These are phyloP conservation scores for Apocrypta bakeri DNA, from an alignment of 1,140 invertebrate species.

Conservation along the genomic window DNA sequence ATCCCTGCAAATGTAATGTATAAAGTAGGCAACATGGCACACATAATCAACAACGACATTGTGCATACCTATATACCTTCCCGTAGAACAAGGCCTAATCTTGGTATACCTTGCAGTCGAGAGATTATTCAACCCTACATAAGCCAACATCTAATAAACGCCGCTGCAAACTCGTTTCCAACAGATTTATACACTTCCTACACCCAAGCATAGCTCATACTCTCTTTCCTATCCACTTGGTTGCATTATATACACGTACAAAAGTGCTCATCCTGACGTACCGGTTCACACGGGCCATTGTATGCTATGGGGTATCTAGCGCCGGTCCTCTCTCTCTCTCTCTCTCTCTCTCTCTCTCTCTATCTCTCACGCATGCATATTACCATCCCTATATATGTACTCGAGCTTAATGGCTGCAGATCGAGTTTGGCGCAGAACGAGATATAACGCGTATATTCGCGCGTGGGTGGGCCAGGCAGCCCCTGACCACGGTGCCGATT, in stretches of 20 bases:
- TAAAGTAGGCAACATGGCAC: too few relatives aligned
- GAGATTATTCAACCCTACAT: slow-evolving; percentile 28
- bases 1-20: not conserved
- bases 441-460: slow-evolving; percentile 45
- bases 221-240: not conserved
- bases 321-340: not conserved
- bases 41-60: too few relatives aligned
- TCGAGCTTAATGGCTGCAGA: slow-evolving; percentile 51
- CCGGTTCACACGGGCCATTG: slow-evolving; percentile 30
- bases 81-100: too few relatives aligned
- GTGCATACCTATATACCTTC: too few relatives aligned
- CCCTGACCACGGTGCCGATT: not conserved
- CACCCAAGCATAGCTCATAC: not conserved
- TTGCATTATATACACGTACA: not conserved
- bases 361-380: not conserved
- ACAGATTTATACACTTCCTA: not conserved
- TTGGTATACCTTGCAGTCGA: not conserved
- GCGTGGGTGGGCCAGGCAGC: slow-evolving; percentile 54
- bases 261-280: not conserved
- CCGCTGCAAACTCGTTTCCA: slow-evolving; percentile 22
- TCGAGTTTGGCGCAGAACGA: slow-evolving; percentile 54
- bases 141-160: slow-evolving; percentile 17
- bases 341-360: not conserved
- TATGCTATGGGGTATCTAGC: not conserved
- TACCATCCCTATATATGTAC: not conserved